A percentile compares a stretch with the other conserved stretches of the same genome.
Evolutionary conservation across 2,888 invertebrate genomes (phyloP).

Genomic region (Aproaerema taeniolella): DNA sequence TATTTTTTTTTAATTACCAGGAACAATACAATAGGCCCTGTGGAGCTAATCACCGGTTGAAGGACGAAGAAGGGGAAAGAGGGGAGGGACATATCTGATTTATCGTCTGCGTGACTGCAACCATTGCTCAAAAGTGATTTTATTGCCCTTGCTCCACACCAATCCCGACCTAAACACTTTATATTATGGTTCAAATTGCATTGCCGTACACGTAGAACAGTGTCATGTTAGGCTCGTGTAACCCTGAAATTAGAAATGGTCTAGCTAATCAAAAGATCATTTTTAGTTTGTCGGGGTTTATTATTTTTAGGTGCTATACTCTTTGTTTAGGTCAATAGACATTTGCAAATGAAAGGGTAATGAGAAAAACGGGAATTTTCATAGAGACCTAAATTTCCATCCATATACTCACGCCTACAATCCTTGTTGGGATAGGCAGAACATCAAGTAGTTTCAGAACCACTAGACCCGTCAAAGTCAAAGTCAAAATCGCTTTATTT

Average conservation of each 20-base stretch:
- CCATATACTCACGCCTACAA: too few relatives aligned
- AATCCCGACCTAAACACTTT: constrained; percentile 38
- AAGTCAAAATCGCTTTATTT: too few relatives aligned
- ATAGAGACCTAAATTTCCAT: too few relatives aligned
- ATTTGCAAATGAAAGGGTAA: constrained; percentile 16
- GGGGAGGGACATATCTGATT: constrained; percentile 68
- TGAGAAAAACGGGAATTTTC: too few relatives aligned
- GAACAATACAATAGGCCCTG: too few relatives aligned
- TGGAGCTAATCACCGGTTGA: constrained; percentile 15
- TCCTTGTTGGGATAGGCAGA: too few relatives aligned
- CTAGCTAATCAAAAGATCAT: constrained; percentile 61
- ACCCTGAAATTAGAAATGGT: constrained; percentile 59
- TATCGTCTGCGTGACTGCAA: constrained; percentile 60
- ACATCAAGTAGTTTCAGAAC: too few relatives aligned
- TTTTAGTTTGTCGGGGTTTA: constrained; percentile 39
- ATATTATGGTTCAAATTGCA: constrained; percentile 38
- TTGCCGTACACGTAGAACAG: constrained; percentile 32
- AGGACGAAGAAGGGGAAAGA: too few relatives aligned
- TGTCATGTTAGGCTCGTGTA: constrained; percentile 61
- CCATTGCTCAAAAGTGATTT: constrained; percentile 65
- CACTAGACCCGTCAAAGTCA: too few relatives aligned
- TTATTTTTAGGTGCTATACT: constrained; percentile 13
- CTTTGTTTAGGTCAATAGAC: constrained; percentile 22
- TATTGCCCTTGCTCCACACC: constrained; percentile 40
- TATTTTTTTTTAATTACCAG: too few relatives aligned